phyloP scores from a whole-genome alignment of 2,113 vertebrate genomes.

The Platysteira castanea region DNA sequence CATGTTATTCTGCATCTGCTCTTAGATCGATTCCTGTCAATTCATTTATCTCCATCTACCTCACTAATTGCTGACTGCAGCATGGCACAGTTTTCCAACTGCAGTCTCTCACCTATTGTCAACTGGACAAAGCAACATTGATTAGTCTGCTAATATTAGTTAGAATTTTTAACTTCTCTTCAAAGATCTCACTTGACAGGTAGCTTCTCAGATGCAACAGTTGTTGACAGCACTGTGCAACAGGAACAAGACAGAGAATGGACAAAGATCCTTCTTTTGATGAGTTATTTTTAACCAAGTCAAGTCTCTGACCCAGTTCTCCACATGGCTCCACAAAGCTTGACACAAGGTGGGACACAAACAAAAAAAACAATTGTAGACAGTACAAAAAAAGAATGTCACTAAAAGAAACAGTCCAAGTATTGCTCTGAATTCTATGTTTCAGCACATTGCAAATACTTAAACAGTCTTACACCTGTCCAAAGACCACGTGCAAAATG shows the following conservation, averaged over 20 bases:
- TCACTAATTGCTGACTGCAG: neutral
- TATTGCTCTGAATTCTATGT: neutral
- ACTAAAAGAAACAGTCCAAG: neutral
- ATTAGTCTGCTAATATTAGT: neutral
- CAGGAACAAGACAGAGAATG: neutral
- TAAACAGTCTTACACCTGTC: neutral
- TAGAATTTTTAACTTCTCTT: neutral
- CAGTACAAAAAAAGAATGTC: neutral
- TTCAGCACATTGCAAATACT: neutral
- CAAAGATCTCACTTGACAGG: neutral
- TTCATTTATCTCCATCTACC: neutral
- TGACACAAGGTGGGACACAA: neutral
- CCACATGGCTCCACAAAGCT: neutral
- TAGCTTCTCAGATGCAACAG: neutral
- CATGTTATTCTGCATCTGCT: neutral
- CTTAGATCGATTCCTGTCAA: neutral
- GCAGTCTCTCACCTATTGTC: neutral
- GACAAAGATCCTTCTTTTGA: neutral
- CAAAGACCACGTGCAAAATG: neutral
- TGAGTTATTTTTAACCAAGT: slow-evolving; percentile 40
- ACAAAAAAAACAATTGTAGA: neutral
- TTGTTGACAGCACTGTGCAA: neutral
- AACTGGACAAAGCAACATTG: neutral
- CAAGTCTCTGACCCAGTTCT: slow-evolving; percentile 39
- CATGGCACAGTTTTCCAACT: neutral